phyloP scores from a whole-genome alignment of 2,888 invertebrate species.

The Apamea sordens region DNA sequence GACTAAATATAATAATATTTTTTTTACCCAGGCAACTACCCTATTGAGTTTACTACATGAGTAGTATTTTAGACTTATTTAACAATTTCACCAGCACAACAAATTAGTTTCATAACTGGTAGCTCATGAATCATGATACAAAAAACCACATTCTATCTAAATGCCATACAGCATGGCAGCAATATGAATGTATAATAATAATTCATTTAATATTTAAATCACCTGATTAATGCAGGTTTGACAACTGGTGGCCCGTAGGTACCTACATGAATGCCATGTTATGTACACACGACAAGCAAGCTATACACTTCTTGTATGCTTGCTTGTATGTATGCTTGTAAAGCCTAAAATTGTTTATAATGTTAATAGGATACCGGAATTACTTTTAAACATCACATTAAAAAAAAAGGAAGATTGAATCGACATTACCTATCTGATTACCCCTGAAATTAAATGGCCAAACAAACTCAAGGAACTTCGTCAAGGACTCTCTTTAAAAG shows the following conservation, averaged over 20 bases:
- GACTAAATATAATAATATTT: too few relatives aligned
- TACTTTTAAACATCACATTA: background rate
- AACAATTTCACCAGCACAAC: background rate
- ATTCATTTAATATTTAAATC: conserved; percentile 39
- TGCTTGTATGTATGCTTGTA: too few relatives aligned
- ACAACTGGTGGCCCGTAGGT: conserved; percentile 20
- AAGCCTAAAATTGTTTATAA: background rate
- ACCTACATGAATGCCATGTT: conserved; percentile 11
- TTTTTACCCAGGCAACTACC: too few relatives aligned
- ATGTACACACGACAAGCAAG: background rate
- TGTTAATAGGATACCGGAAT: background rate
- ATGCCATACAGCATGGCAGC: conserved; percentile 40
- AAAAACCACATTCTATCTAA: conserved; percentile 22
- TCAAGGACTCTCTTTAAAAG: background rate
- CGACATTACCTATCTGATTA: too few relatives aligned
- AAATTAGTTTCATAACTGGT: conserved; percentile 20
- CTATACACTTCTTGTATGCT: background rate
- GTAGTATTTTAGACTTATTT: background rate
- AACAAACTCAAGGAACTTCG: too few relatives aligned
- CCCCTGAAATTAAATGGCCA: background rate
- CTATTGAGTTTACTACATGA: background rate
- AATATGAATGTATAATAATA: conserved; percentile 42
- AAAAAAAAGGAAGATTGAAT: background rate
- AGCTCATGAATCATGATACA: background rate
- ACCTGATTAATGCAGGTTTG: conserved; percentile 34